Evolutionary conservation across 2,797 vertebrate genomes (phyloP), one percentile per base, ranked within the genome.

Genomic region (Macrochelys suwanniensis): DNA sequence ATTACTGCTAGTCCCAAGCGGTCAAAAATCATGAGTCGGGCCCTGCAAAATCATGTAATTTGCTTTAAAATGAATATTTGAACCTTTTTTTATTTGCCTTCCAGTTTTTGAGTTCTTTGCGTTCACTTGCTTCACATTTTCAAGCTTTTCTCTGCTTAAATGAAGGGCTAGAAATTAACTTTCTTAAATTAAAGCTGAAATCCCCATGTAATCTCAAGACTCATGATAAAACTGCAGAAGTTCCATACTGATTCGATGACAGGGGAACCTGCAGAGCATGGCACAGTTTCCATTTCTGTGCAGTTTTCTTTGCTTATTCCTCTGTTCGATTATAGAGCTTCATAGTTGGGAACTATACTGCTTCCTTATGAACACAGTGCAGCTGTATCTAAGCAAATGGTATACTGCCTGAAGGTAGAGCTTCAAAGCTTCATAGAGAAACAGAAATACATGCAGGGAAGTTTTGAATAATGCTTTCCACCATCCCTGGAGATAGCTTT

Each of bases 401-500:
- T 42, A 47, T 31, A 49, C 15, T 17, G 15, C 42, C 33, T 77
- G 50, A 51, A 37, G 21, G 28, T 45, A 61, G 59, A 51, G 28
- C 51, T 80, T n/a, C 28, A 79, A 51, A 21, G 4, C n/a, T 26
- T 50, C 2, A 17, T 7, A 47, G 80, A 57, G 42, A 57, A 23
- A 1, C 51, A 25, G 54, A 11, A 71, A 45, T 5, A 2, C 26
- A 4, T 28, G 26, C 13, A 45, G 6, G 57, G 19, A 28, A 0
- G 6, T 26, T 26, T 53, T 37, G 33, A 83, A 2, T 21, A 79
- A 25, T 16, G 37, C 11, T 47, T 47, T 47, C n/a, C 11, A 16
- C 61, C 1, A 1, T 21, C 12, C 26, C 0, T 8, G 42, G 12
- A 26, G 10, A 2, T 4, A 25, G 2, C 42, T 17, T 81, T 16